phyloP scores from a whole-genome alignment of 2,113 vertebrate species.

The Nibea albiflora region DNA sequence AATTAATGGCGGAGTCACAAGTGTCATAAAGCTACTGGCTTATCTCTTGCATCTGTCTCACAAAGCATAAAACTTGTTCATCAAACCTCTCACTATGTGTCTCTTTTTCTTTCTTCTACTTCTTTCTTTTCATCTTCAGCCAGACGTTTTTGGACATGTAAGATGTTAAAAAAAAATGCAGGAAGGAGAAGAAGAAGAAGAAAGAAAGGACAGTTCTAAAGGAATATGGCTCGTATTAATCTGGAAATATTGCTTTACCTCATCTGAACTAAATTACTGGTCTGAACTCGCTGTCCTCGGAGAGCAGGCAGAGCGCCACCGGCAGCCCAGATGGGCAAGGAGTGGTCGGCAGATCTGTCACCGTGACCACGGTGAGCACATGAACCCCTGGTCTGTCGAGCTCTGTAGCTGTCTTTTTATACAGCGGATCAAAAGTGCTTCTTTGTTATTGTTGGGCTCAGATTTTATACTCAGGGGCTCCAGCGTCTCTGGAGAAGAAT shows the following conservation, averaged over 20 bases:
- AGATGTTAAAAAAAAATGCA: slow-evolving; percentile 71
- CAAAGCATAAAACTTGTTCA: slow-evolving; percentile 69
- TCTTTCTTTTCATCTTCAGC: slow-evolving; percentile 80
- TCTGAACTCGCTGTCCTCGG: slow-evolving; percentile 82
- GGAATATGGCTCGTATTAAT: slow-evolving; percentile 86
- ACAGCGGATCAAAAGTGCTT: slow-evolving; percentile 70
- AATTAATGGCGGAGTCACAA: slow-evolving; percentile 5
- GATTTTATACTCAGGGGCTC: slow-evolving; percentile 57
- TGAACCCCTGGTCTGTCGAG: slow-evolving; percentile 64
- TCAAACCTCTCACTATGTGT: slow-evolving; percentile 53
- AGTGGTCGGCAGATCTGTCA: slow-evolving; percentile 78
- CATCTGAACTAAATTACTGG: slow-evolving; percentile 86
- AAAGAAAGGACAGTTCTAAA: slow-evolving; percentile 79
- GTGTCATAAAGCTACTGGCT: slow-evolving; percentile 29
- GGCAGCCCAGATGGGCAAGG: slow-evolving; percentile 81
- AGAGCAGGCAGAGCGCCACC: slow-evolving; percentile 77
- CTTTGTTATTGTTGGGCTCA: slow-evolving; percentile 74
- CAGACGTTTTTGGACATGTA: slow-evolving; percentile 83
- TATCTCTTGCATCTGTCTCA: slow-evolving; percentile 41
- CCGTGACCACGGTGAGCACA: slow-evolving; percentile 69
- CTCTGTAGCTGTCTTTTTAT: slow-evolving; percentile 67
- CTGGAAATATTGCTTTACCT: slow-evolving; percentile 85
- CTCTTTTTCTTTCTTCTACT: slow-evolving; percentile 51
- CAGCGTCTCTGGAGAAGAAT: slow-evolving; percentile 42
- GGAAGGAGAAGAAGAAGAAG: slow-evolving; percentile 69